Evolutionary conservation across 2,888 invertebrate genomes (phyloP).

Genomic region (Leptopilina myrica): DNA sequence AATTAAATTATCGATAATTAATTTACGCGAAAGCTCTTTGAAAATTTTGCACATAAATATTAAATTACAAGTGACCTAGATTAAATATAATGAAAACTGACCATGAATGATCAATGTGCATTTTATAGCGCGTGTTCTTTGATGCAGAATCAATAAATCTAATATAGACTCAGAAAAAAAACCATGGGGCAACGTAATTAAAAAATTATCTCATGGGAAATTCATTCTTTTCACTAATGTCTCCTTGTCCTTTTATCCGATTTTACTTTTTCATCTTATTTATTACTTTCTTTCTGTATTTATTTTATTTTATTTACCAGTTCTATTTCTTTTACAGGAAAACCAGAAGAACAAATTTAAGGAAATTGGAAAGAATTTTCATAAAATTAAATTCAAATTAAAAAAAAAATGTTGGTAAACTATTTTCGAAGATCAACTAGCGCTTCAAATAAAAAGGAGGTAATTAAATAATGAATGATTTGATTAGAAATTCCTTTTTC

Average conservation of each 20-base stretch:
- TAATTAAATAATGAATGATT: slow-evolving; percentile 44
- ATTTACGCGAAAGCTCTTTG: neutral
- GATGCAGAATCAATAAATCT: neutral
- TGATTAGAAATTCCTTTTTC: neutral
- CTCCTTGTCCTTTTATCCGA: too few relatives aligned
- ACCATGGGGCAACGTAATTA: neutral
- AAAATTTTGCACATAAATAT: slow-evolving; percentile 1
- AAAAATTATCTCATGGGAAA: neutral
- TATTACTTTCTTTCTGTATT: too few relatives aligned
- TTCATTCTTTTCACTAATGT: neutral
- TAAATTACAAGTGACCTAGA: slow-evolving; percentile 26
- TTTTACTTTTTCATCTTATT: too few relatives aligned
- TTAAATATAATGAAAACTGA: slow-evolving; percentile 17
- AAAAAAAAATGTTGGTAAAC: slow-evolving; percentile 51
- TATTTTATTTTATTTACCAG: too few relatives aligned
- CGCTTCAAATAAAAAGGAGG: slow-evolving; percentile 55
- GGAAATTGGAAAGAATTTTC: neutral
- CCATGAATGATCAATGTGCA: neutral
- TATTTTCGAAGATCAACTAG: slow-evolving; percentile 57
- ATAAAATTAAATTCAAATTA: slow-evolving; percentile 6
- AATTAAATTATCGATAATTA: neutral
- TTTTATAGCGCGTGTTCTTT: neutral
- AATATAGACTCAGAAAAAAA: neutral
- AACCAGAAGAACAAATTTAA: neutral
- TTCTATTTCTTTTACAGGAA: neutral